Evolutionary conservation across 2,888 invertebrate species (phyloP), one percentile per base, ranked within the genome.

Genomic region (Pediacus dermestoides): DNA sequence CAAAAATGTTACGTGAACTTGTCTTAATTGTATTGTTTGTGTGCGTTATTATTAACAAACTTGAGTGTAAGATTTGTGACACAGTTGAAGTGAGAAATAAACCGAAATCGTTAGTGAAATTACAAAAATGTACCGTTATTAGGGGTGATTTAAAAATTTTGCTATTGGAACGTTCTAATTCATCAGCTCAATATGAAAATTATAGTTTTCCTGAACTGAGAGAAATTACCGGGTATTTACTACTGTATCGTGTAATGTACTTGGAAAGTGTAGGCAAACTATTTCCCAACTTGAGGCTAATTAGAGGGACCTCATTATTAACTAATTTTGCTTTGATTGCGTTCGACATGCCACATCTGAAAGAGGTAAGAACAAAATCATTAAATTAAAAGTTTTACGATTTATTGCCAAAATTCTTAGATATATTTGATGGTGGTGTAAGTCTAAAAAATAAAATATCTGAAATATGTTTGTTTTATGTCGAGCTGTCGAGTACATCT

Each of bases 231-330:
- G 92, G 86, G 13, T 88, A 81, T 62, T 65, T 95, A 26, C 68
- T 93, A n/a, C 63, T 94, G 18, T 90, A 82, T 62, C 75, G 86
- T 32, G 84, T 88, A 4, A 72, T 71, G n/a, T 82, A 83, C 0
- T 64, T 96, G 42, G 75, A 72, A 23, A 80, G 81, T 1, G 68
- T 95, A 2, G 77, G 80, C 0, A 69, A 77, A 34, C 70, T 97
- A 30, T 93, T 97, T 60, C 96, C 96, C 1, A 91, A 88, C 67
- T 73, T 97, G 53, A 74, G 85, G 23, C 81, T 94, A 32, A 93
- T 96, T 51, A 77, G 93, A 28, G 96, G 95, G 0, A 74, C 79
- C 14, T 74, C 75, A 13, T 70, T 94, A 21, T 75, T 93, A 55
- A 67, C 74, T 33, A 84, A 91, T 70, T 93, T 86, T 69, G 88